Conservation (phyloP, 2,797 vertebrate species). For the Sardinella longiceps region DNA sequence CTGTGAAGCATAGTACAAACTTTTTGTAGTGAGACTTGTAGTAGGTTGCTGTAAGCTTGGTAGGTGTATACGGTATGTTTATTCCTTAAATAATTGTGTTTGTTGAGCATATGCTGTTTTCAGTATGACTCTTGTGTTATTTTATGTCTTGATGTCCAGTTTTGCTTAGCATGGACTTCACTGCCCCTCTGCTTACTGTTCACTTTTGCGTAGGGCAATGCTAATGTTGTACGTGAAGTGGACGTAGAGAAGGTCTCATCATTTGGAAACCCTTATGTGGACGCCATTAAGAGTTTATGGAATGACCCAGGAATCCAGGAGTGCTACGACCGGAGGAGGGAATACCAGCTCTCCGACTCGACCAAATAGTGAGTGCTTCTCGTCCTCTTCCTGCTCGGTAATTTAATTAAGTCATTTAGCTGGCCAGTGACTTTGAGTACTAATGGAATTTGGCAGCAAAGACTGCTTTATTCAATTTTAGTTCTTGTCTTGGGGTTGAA, state of each 20-base stretch:
- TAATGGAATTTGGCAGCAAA: constrained; percentile 26
- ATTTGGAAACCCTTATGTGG: constrained; percentile 83
- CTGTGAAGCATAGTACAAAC: neutral
- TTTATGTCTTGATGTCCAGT: neutral
- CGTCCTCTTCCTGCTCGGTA: neutral
- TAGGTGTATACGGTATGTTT: neutral
- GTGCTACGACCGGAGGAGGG: constrained; percentile 90
- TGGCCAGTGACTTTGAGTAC: constrained; percentile 17
- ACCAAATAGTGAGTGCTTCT: constrained; percentile 92
- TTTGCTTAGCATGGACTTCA: neutral
- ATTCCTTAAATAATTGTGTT: neutral
- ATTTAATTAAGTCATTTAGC: constrained; percentile 20
- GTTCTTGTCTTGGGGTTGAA: constrained; percentile 9
- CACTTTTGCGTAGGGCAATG: constrained; percentile 77
- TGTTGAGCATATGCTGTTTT: neutral
- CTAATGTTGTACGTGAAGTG: constrained; percentile 80
- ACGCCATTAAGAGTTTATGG: constrained; percentile 95
- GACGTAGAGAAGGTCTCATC: constrained; percentile 87
- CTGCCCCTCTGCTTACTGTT: neutral
- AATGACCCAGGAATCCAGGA: constrained; percentile 93
- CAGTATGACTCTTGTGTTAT: neutral
- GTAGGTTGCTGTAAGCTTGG: neutral
- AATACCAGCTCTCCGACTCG: constrained; percentile 96
- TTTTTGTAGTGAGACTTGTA: neutral
- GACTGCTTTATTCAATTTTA: constrained; percentile 17